Evolutionary conservation across 2,113 vertebrate species (phyloP).

Genomic region (Tenrec ecaudatus): DNA sequence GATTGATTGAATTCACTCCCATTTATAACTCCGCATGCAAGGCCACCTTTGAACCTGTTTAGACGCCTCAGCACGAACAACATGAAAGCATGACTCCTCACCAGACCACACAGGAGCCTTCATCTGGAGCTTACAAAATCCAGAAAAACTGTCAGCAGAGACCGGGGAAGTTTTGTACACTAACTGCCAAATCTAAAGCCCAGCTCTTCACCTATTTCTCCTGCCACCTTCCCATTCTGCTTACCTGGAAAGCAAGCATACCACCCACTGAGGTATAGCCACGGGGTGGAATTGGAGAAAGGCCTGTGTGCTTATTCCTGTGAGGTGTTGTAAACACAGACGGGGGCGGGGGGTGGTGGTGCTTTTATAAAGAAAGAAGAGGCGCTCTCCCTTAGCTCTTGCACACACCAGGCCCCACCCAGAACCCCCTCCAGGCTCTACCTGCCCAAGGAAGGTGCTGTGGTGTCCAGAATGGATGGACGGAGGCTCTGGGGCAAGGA

Average conservation of each 20-base stretch:
- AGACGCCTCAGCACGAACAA: neutral
- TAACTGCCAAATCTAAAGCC: conserved; percentile 4
- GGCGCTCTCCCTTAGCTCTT: conserved; percentile 32
- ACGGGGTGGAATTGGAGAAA: neutral
- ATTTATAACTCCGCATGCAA: neutral
- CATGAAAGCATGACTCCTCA: neutral
- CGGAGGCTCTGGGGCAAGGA: neutral
- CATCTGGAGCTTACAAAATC: conserved; percentile 44
- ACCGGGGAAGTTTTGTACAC: neutral
- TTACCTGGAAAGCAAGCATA: neutral
- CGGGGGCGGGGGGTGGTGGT: no score
- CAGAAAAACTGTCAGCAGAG: conserved; percentile 30
- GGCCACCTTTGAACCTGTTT: neutral
- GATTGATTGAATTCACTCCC: conserved; percentile 37
- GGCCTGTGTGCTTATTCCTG: neutral
- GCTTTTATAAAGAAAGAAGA: conserved; percentile 22
- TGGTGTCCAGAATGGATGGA: conserved; percentile 52
- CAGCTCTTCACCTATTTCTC: conserved; percentile 5
- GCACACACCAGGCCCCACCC: neutral
- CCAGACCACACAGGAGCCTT: conserved; percentile 12
- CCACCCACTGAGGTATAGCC: neutral
- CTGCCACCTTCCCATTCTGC: neutral
- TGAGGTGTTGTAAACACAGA: neutral
- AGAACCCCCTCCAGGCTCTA: conserved; percentile 34
- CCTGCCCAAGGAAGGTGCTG: conserved; percentile 64